Evolutionary conservation across 1,140 invertebrate species (phyloP).

Genomic region (Amphibalanus amphitrite): DNA sequence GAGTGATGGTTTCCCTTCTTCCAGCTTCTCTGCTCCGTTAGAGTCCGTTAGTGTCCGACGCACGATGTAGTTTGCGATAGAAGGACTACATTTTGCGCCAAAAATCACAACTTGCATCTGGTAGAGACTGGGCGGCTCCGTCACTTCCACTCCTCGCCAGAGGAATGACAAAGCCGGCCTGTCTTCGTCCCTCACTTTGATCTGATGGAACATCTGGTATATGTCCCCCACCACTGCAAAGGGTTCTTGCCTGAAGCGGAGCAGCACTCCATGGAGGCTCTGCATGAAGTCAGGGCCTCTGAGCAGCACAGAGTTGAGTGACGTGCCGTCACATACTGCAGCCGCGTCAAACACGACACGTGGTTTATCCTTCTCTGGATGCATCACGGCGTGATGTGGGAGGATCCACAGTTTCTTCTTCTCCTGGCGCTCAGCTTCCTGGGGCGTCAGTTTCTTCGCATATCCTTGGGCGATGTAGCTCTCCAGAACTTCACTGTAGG

Average conservation of each 20-base stretch:
- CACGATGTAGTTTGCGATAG: conserved; percentile 13
- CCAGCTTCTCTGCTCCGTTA: conserved; percentile 5
- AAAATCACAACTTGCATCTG: conserved; percentile 16
- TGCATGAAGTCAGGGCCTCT: conserved; percentile 14
- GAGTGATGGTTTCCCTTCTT: neutral
- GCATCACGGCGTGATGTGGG: conserved; percentile 13
- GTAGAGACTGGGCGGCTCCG: conserved; percentile 9
- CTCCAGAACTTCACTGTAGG: too few relatives aligned
- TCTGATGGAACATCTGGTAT: conserved; percentile 13
- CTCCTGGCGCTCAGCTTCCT: too few relatives aligned
- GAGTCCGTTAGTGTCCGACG: conserved; percentile 12
- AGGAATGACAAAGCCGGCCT: conserved; percentile 15
- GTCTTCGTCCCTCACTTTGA: conserved; percentile 10
- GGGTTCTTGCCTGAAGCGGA: conserved; percentile 12
- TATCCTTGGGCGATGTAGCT: too few relatives aligned
- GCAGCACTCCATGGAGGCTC: conserved; percentile 9
- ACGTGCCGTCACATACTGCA: conserved; percentile 4
- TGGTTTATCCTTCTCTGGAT: conserved; percentile 14
- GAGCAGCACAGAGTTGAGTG: conserved; percentile 7
- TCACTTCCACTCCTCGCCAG: conserved; percentile 12
- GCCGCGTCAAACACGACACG: conserved; percentile 18
- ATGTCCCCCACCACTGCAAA: conserved; percentile 13
- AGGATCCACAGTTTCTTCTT: neutral
- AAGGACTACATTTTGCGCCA: conserved; percentile 17
- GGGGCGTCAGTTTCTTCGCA: too few relatives aligned